A percentile compares a stretch with the other conserved stretches of the same genome.
Evolutionary conservation across 37 sponge, comb jelly and placozoan species (phyloP).

Genomic region (Aphrocallistes beatrix): DNA sequence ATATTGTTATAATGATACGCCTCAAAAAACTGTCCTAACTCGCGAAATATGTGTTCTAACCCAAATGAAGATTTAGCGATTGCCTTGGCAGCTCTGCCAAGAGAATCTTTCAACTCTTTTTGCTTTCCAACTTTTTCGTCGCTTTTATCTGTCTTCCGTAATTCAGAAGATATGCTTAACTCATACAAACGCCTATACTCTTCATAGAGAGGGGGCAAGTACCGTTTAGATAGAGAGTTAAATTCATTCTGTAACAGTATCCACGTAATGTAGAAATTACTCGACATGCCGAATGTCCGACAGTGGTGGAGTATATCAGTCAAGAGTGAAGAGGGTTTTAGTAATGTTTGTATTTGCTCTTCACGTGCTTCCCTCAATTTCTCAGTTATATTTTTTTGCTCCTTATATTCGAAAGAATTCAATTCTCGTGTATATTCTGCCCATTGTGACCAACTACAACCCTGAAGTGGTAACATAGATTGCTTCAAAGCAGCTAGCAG

Average conservation of each 20-base stretch:
- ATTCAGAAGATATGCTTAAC: background rate
- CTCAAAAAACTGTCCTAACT: conserved; percentile 15
- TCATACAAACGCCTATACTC: background rate
- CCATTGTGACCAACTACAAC: conserved; percentile 9
- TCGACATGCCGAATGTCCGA: background rate
- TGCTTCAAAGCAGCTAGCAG: background rate
- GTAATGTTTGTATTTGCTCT: background rate
- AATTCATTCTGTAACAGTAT: background rate
- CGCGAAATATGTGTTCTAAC: conserved; percentile 24
- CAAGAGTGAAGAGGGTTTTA: background rate
- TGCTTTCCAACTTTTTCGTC: background rate
- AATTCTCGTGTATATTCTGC: background rate
- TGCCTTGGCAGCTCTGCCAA: background rate
- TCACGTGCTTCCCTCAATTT: background rate
- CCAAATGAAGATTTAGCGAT: conserved; percentile 19
- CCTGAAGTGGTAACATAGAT: conserved; percentile 29
- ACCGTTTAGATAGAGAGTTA: background rate
- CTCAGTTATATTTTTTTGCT: background rate
- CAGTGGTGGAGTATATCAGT: background rate
- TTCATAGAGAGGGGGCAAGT: background rate
- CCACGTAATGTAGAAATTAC: background rate
- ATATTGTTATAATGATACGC: background rate
- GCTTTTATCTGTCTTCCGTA: too few relatives aligned
- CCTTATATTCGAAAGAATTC: background rate
- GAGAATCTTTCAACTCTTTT: background rate